Base-by-base conservation (phyloP, 2,888 invertebrate genomes). In the Tenthredo amoena region DNA sequence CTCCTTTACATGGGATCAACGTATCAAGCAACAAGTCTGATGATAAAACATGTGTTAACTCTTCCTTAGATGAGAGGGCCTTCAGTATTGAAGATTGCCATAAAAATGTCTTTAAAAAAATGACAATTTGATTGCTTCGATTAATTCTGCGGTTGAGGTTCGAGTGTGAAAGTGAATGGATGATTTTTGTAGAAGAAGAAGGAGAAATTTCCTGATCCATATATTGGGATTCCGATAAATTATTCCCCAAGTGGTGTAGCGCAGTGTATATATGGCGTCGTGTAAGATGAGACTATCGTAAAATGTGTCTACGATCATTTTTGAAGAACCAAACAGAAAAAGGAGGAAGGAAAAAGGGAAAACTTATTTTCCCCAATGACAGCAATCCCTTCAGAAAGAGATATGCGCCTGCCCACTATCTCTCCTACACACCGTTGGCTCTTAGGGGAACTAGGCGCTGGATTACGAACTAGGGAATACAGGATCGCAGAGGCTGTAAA, bases 391-490 rank as follows among this genome's bases (percentile, higher is more conserved):
- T 34, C 2, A 5, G 18, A 68, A 68, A 18, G 34, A 34, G 34
- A 68, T 68, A 68, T 34, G 68, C 68, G 68, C 68, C 68, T 15
- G 68, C 34, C 68, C 68, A 68, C 68, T 68, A 68, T 68, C 68
- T 68, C 68, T 68, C 68, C 68, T 34, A 15, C 68, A 68, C 68
- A 68, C 31, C 68, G 68, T 34, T 68, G 68, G 68, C 1, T 34
- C 34, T 1, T 18, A 10, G 62, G 18, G 68, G 68, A 68, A 68
- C 72, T 43, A 40, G 21, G 18, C 26, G 26, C 43, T 18, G 81
- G 62, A 81, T 81, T 81, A 81, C 21, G 55, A 34, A 77, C 55
- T 18, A 55, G 21, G 77, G 18, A 77, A 55, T 77, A 77, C 55
- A 77, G 81, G 81, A 81, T 40, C 37, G n/a, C 62, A 37, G 62